These are phyloP conservation scores for Erythrocebus patas DNA, from an alignment of 2,113 vertebrate genomes.

Conservation along the genomic window DNA sequence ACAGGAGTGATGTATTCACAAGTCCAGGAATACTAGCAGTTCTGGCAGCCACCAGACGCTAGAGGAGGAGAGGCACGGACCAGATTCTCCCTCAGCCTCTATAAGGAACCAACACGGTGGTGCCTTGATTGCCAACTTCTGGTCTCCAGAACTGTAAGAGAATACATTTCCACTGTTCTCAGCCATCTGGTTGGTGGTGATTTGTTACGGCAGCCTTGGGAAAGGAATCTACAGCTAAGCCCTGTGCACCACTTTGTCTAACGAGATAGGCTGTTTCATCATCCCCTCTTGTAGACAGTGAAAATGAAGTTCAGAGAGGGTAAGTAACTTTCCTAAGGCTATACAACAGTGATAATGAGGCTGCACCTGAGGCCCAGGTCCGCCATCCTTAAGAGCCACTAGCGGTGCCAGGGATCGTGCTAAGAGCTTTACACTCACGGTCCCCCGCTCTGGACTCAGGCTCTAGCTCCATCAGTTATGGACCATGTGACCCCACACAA, in stretches of 20 bases:
- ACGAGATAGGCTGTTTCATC: too few species aligned
- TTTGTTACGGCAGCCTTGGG: not conserved
- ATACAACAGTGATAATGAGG: not conserved
- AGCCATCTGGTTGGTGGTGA: too few species aligned
- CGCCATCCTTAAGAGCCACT: not conserved
- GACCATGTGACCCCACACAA: not conserved
- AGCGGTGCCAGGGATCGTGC: not conserved
- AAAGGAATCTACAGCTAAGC: not conserved
- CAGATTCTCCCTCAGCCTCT: not conserved
- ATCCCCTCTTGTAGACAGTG: not conserved
- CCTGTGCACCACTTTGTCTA: not conserved
- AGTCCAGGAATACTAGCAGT: too few species aligned
- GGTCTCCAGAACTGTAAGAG: not conserved
- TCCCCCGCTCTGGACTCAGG: not conserved
- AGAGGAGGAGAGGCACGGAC: not conserved
- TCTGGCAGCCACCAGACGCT: not conserved
- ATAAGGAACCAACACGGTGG: fast-evolving
- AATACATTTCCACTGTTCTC: not conserved
- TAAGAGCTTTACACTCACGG: not conserved
- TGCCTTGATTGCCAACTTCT: not conserved
- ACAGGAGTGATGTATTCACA: fast-evolving
- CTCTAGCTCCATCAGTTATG: not conserved
- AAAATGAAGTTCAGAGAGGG: not conserved
- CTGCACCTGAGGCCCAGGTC: not conserved
- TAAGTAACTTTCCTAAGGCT: not conserved